phyloP scores from a whole-genome alignment of 2,113 vertebrate species.

The Siniperca chuatsi region DNA sequence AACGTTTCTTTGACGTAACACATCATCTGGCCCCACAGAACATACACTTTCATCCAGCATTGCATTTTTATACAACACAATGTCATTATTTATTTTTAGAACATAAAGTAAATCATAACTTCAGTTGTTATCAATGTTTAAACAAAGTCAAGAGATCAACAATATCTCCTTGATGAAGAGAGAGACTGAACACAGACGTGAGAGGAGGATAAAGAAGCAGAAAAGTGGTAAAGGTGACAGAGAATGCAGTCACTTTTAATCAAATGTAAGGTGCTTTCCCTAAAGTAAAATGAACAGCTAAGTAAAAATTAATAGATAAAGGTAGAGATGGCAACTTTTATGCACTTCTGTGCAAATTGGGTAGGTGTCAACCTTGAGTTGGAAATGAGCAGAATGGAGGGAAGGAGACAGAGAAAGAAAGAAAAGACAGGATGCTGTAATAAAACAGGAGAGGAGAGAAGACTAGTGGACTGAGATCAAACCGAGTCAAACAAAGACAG shows the following conservation, averaged over 20 bases:
- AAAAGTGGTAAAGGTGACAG: background rate
- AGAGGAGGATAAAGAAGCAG: background rate
- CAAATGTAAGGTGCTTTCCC: background rate
- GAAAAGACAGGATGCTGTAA: constrained; percentile 5
- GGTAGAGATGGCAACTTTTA: background rate
- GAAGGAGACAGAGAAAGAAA: background rate
- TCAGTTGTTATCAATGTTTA: constrained; percentile 7
- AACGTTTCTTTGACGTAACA: background rate
- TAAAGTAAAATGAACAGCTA: background rate
- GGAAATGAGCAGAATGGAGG: background rate
- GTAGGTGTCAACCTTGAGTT: constrained; percentile 61
- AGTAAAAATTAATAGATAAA: background rate
- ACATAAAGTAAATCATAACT: constrained; percentile 11
- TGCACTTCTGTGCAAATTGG: constrained; percentile 35
- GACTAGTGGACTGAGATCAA: constrained; percentile 42
- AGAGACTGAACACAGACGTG: background rate
- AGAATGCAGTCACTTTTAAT: constrained; percentile 8
- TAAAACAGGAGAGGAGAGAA: constrained; percentile 2
- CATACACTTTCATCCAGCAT: background rate
- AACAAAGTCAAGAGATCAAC: constrained; percentile 38
- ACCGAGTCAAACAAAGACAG: constrained; percentile 11
- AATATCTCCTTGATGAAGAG: constrained; percentile 3
- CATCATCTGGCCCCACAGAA: background rate
- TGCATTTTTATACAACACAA: background rate
- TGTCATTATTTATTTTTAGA: background rate